Conservation (phyloP, 2,888 invertebrate species). For the Cheilosia vulpina region DNA sequence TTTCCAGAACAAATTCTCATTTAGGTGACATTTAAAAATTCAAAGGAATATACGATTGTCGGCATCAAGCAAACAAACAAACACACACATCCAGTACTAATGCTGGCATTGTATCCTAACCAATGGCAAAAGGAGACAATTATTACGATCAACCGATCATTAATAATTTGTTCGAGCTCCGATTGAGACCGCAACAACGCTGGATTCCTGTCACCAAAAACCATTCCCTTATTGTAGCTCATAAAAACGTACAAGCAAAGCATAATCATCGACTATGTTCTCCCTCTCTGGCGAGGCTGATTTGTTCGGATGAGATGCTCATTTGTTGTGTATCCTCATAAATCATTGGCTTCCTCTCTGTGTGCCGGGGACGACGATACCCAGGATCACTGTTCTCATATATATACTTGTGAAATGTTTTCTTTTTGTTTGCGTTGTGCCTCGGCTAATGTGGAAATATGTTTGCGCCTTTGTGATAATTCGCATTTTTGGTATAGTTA, state of each 20-base stretch:
- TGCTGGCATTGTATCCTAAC: constrained; percentile 64
- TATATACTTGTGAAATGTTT: constrained; percentile 50
- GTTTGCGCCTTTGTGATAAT: constrained; percentile 72
- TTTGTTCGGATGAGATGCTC: constrained; percentile 75
- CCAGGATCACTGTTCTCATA: constrained; percentile 34
- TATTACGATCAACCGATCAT: constrained; percentile 76
- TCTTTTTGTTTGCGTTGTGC: constrained; percentile 65
- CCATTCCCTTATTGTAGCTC: constrained; percentile 74
- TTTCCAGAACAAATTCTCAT: constrained; percentile 55
- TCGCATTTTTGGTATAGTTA: constrained; percentile 71
- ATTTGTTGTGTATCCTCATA: constrained; percentile 76
- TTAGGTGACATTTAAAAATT: constrained; percentile 64
- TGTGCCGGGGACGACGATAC: constrained; percentile 62
- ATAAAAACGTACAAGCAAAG: constrained; percentile 74
- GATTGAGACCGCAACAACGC: constrained; percentile 76
- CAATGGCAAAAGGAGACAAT: constrained; percentile 73
- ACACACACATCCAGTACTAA: constrained; percentile 44
- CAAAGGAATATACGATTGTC: constrained; percentile 59
- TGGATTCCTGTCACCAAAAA: constrained; percentile 75
- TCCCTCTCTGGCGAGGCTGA: constrained; percentile 65
- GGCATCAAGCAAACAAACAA: constrained; percentile 56
- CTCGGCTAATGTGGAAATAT: constrained; percentile 74
- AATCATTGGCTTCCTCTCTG: constrained; percentile 73
- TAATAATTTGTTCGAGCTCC: constrained; percentile 75
- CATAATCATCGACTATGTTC: constrained; percentile 65